Base-by-base conservation (phyloP, 1,140 invertebrate species). In the Hetaerina americana region DNA sequence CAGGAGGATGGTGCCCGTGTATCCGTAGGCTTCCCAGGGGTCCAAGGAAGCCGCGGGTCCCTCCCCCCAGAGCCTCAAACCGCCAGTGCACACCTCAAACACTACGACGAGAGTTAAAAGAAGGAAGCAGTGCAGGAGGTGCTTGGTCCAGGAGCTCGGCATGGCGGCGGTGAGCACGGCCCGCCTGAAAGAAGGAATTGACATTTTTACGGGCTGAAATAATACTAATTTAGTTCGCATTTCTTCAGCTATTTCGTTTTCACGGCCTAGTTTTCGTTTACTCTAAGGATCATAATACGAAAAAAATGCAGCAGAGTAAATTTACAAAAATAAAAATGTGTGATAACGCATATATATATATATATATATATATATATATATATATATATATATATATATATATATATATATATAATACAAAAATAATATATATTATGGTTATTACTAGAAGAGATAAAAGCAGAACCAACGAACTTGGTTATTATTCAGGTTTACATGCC, bases 71-170 rank as follows among this genome's bases (percentile, higher is more conserved):
- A 92, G 85, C 77, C 85, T 87, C 49, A 95, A 84, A 66, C 88
- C 92, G 75, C 93, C 92, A 68, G 90, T 89, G 77, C 89, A 86
- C 75, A 92, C 81, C 82, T 95, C 89, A 77, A 95, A 93, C 68
- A 87, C 75, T 73, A 89, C 81, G 78, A 96, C 92, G 75, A 94
- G 87, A 73, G 83, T 84, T 73, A 90, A 80, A 75, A 95, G 85
- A 70, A 93, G 82, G 75, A 84, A 83, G 79, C 92, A 94, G 80
- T 96, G 94, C 67, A 94, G 82, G 73, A 87, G 79, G 79, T 93
- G 91, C 78, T 92, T 92, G 24, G 85, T 83, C 78, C 81, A 82
- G 76, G 88, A 88, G 77, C 81, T 88, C 76, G 89, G 78, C 85
- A 87, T 87, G 40, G 40, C 40, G 40, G 40, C 40, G 40, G 2